Conservation (phyloP, 2,797 vertebrate genomes). For the Oreortyx pictus region DNA sequence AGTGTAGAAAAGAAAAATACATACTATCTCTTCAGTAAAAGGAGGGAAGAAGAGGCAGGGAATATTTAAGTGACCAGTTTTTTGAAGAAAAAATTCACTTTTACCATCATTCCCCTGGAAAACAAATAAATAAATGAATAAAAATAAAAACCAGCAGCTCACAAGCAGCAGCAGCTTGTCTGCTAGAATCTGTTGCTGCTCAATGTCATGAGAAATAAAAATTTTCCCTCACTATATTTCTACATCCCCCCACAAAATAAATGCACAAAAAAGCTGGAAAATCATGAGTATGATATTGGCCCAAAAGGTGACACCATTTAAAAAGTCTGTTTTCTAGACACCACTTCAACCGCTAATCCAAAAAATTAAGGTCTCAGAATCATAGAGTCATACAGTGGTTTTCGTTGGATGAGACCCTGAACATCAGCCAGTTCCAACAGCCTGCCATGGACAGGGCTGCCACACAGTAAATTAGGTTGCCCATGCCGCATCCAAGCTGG, state of each 20-base stretch:
- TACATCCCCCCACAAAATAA: neutral
- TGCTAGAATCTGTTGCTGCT: neutral
- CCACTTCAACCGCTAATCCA: neutral
- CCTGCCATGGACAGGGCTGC: neutral
- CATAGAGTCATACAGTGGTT: neutral
- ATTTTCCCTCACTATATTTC: neutral
- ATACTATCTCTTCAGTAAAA: neutral
- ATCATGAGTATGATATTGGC: neutral
- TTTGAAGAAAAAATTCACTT: neutral
- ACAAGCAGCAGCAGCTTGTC: neutral
- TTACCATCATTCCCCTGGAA: neutral
- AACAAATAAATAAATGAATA: neutral
- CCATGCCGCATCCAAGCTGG: neutral
- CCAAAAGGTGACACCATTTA: neutral
- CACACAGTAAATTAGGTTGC: neutral
- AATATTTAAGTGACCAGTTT: neutral
- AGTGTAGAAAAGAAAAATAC: neutral
- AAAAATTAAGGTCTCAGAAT: neutral
- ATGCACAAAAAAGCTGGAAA: neutral
- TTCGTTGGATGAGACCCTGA: neutral
- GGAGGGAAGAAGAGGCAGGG: neutral
- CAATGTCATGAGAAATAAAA: neutral
- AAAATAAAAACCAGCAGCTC: neutral
- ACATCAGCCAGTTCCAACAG: neutral
- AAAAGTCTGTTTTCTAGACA: neutral